phyloP scores from a whole-genome alignment of 2,113 vertebrate genomes.

The Onychorhynchus coronatus region DNA sequence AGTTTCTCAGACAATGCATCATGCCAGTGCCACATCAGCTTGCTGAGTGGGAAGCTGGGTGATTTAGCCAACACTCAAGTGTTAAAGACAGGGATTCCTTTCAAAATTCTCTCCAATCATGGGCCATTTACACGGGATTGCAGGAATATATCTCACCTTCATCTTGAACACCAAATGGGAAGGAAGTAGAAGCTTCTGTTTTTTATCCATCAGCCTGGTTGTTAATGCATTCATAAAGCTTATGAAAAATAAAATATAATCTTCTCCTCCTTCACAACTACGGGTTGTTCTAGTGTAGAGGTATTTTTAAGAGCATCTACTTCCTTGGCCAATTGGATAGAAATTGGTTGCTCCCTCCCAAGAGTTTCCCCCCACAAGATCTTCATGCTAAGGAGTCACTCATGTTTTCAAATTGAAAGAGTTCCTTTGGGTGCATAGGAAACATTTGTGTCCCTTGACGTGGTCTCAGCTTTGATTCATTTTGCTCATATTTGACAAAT shows the following conservation, averaged over 20 bases:
- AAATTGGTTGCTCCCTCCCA: rapidly evolving
- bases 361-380: neutral
- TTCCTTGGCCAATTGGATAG: neutral
- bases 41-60: neutral
- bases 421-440: neutral
- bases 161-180: neutral
- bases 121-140: neutral
- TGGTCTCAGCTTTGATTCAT: neutral
- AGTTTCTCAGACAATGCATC: neutral
- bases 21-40: neutral
- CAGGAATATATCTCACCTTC: neutral
- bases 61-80: neutral
- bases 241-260: neutral
- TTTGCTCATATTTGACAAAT: neutral
- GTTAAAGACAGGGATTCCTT: neutral
- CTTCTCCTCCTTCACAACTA: neutral
- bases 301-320: neutral
- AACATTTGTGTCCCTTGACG: neutral
- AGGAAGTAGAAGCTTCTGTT: neutral
- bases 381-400: neutral
- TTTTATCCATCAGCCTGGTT: neutral
- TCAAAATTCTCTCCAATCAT: neutral
- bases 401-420: rapidly evolving
- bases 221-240: neutral
- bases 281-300: neutral